Evolutionary conservation across 2,888 invertebrate species (phyloP).

Genomic region (Drosophila atripex): DNA sequence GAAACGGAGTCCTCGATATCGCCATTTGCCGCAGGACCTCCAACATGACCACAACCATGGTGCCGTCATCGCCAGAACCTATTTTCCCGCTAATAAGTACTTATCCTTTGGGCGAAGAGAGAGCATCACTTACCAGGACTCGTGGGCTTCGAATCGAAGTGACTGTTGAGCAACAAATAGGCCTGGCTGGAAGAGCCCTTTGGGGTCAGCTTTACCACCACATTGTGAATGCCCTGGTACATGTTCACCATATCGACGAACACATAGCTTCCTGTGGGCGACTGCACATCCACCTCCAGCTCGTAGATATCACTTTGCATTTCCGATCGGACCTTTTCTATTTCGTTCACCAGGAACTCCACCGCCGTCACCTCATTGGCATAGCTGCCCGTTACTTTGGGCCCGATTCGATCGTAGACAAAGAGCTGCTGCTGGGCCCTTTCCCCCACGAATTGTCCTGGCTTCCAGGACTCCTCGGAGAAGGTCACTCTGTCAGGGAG

Average conservation of each 20-base stretch:
- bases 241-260: constrained; percentile 61
- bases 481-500: constrained; percentile 69
- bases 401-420: constrained; percentile 84
- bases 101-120: too few species aligned
- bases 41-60: constrained; percentile 87
- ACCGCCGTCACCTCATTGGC: constrained; percentile 72
- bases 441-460: constrained; percentile 87
- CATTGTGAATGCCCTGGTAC: constrained; percentile 81
- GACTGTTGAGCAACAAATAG: constrained; percentile 91
- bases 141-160: constrained; percentile 94
- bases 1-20: constrained; percentile 81
- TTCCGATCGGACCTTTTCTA: constrained; percentile 64
- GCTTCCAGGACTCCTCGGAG: constrained; percentile 59
- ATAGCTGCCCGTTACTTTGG: constrained; percentile 42
- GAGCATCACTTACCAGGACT: constrained; percentile 86
- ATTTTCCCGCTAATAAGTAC: not conserved
- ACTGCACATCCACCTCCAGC: constrained; percentile 77
- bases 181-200: constrained; percentile 67
- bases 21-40: constrained; percentile 85
- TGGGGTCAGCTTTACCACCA: constrained; percentile 76
- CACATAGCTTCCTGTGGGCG: constrained; percentile 70
- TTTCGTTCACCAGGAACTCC: constrained; percentile 82
- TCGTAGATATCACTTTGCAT: constrained; percentile 70
- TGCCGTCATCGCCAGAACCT: constrained; percentile 87
- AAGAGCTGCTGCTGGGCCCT: constrained; percentile 86